These are phyloP conservation scores for Pelagia noctiluca DNA, from an alignment of 30 jellyfish, hydroid and myxozoan genomes.

Conservation along the genomic window DNA sequence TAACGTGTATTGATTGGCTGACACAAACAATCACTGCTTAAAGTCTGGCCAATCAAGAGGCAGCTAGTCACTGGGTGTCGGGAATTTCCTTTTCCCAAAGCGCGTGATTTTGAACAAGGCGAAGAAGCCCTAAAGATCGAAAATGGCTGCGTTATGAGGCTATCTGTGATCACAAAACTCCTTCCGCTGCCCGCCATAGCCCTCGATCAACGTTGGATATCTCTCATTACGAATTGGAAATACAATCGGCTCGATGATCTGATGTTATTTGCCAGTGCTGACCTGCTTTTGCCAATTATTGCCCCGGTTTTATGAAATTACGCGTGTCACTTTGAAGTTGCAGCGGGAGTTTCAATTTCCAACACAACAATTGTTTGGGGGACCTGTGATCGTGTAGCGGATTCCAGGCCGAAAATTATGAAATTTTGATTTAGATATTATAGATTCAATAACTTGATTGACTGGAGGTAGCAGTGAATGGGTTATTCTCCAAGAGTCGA, in stretches of 20 bases:
- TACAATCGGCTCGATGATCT: too few species aligned
- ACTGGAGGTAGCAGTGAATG: too few species aligned
- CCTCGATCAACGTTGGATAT: too few species aligned
- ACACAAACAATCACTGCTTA: neutral
- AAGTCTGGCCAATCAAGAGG: constrained; percentile 31
- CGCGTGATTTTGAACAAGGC: constrained; percentile 99
- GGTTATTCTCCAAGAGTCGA: too few species aligned
- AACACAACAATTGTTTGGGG: constrained; percentile 17
- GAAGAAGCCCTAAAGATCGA: constrained; percentile 64
- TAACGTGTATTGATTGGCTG: neutral
- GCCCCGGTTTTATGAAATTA: neutral
- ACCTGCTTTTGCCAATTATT: neutral
- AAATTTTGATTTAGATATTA: too few species aligned
- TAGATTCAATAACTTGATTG: too few species aligned
- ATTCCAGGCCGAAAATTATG: too few species aligned
- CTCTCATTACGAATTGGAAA: too few species aligned
- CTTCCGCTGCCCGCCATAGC: too few species aligned
- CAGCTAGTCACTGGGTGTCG: constrained; percentile 78
- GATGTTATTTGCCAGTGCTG: too few species aligned
- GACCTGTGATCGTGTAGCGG: too few species aligned
- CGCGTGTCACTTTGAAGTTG: constrained; percentile 19
- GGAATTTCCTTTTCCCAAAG: constrained; percentile 85
- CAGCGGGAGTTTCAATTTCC: constrained; percentile 79
- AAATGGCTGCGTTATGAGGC: constrained; percentile 77
- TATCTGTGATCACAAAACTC: too few species aligned